Percentiles rank a stretch among this genome's conserved stretches.
These are phyloP conservation scores for Cynaeus angustus DNA, from an alignment of 2,888 invertebrate genomes.

Conservation along the genomic window DNA sequence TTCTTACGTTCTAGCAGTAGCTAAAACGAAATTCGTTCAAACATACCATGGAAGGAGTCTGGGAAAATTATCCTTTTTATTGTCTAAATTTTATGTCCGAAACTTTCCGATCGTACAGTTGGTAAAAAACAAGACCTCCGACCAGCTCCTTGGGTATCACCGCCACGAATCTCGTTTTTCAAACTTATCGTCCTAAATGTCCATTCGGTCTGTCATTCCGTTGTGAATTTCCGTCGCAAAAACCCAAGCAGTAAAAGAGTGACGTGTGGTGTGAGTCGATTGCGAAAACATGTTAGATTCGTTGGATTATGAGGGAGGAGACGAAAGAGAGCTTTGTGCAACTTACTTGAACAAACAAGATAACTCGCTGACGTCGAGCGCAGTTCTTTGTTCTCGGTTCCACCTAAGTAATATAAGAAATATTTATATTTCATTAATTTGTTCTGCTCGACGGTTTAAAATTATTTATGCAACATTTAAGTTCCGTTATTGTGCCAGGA, in stretches of 20 bases:
- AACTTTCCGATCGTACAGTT: too few species aligned
- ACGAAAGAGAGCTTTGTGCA: conserved; percentile 39
- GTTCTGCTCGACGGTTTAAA: conserved; percentile 59
- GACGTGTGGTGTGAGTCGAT: conserved; percentile 37
- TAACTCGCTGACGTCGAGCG: conserved; percentile 43
- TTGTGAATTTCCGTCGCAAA: conserved; percentile 30
- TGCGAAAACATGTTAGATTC: conserved; percentile 50
- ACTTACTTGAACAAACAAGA: conserved; percentile 52
- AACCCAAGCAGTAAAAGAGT: conserved; percentile 12
- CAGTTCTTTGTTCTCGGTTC: conserved; percentile 52
- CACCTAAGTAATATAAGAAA: conserved; percentile 56
- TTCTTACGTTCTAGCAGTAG: too few species aligned
- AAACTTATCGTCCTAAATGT: conserved; percentile 5
- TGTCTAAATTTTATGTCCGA: too few species aligned
- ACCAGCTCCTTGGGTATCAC: too few species aligned
- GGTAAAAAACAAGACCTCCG: too few species aligned
- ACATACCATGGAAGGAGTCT: too few species aligned
- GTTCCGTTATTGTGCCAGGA: conserved; percentile 66
- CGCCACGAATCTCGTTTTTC: neutral
- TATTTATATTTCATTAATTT: conserved; percentile 67
- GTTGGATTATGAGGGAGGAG: conserved; percentile 46
- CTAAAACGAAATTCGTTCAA: too few species aligned
- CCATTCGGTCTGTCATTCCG: neutral
- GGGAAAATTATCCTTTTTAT: too few species aligned
- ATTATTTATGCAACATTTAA: conserved; percentile 67